Base-by-base conservation (phyloP, 2,113 vertebrate species). In the Motacilla tschutschensis region DNA sequence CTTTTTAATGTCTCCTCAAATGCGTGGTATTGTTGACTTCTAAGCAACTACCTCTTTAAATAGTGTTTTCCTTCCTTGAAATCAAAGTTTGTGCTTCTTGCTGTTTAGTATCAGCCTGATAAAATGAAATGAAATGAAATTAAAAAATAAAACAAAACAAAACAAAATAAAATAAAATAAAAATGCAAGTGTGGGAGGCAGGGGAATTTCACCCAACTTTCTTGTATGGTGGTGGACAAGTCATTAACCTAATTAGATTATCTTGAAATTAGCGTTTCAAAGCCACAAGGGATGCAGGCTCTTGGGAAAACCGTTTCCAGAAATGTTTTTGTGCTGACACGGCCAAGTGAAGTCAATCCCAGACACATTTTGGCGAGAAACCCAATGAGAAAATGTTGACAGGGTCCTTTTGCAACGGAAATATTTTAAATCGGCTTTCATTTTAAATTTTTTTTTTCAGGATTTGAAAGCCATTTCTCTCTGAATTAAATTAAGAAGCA, bases 201-300 rank as follows among this genome's bases (percentile, higher is more conserved):
- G 44, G 41, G 13, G 77, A 63, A 59, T 40, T 51, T 28, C 19
- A 0, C 36, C 20, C 24, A 50, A 24, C 26, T 85, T 64, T 71
- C 29, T 64, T 64, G 26, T 46, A 26, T 29, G 33, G 14, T 53
- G 26, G 22, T 71, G 41, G 43, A 28, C 14, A 85, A 71, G 5
- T 71, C 69, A 75, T 89, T 83, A 83, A 40, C 62, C 77, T 89
- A 78, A 93, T 88, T 92, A 88, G 53, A 80, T 89, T 80, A 88
- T 25, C 31, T 40, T 89, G 53, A 47, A 89, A 89, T 89, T 89
- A 71, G 73, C 33, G 0, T 83, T 92, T 83, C 73, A 83, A 77
- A 83, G 33, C 41, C 57, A n/a, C 11, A 5, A 40, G 36, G 14
- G 10, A 87, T 46, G 6, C 0, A 0, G 7, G 14, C 21, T 74